phyloP scores from a whole-genome alignment of 2,888 invertebrate species.

The Drosophila mayaguana region DNA sequence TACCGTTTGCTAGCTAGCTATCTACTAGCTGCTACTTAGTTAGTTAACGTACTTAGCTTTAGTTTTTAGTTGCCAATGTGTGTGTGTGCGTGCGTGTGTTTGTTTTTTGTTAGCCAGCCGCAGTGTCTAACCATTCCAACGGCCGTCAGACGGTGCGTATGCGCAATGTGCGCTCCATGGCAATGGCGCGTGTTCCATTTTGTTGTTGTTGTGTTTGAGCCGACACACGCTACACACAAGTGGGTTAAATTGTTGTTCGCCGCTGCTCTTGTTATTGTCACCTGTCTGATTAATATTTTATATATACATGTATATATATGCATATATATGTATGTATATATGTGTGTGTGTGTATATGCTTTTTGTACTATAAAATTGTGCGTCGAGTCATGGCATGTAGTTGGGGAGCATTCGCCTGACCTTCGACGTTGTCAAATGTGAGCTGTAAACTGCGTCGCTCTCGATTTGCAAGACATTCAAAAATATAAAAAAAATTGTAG shows the following conservation, averaged over 20 bases:
- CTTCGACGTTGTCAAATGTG: conserved; percentile 62
- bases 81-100: neutral
- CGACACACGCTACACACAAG: conserved; percentile 59
- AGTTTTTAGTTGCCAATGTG: conserved; percentile 11
- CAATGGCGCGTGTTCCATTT: conserved; percentile 61
- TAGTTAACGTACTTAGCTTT: conserved; percentile 53
- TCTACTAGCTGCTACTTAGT: conserved; percentile 35
- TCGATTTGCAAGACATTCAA: conserved; percentile 76
- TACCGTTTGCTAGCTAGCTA: too few species aligned
- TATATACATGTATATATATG: conserved; percentile 10
- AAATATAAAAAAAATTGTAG: conserved; percentile 18
- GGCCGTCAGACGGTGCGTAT: conserved; percentile 71
- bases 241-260: conserved; percentile 39
- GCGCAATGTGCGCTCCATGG: conserved; percentile 66
- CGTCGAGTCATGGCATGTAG: conserved; percentile 63
- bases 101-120: conserved; percentile 15
- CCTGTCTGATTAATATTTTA: conserved; percentile 77
- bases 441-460: conserved; percentile 57
- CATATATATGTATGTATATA: conserved; percentile 9
- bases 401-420: conserved; percentile 58
- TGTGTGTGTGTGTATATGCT: conserved; percentile 17
- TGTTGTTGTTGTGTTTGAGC: conserved; percentile 21
- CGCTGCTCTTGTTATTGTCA: conserved; percentile 74
- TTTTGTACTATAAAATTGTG: conserved; percentile 52
- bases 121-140: conserved; percentile 36